These are phyloP conservation scores for Orchestes rusci DNA, from an alignment of 2,888 invertebrate genomes.

Conservation along the genomic window DNA sequence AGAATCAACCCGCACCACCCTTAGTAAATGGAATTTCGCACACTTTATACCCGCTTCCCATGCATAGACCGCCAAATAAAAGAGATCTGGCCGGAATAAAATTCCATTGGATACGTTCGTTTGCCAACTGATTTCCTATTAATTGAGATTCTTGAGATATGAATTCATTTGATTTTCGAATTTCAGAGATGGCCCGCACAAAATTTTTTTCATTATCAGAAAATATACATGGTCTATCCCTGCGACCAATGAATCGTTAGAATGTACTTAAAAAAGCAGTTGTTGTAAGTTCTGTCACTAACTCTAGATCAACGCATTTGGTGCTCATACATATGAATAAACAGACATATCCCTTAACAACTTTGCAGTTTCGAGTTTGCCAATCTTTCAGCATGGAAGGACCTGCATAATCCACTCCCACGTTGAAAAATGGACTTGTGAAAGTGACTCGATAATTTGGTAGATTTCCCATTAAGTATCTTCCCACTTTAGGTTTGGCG, in stretches of 20 bases:
- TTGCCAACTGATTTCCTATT: no score
- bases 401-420: constrained; percentile 30
- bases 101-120: no score
- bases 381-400: no score
- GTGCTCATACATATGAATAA: no score
- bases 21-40: not conserved
- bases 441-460: constrained; percentile 26
- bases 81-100: no score
- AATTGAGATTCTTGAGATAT: no score
- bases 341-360: no score
- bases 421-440: constrained; percentile 30
- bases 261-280: no score
- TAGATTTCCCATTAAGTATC: constrained; percentile 30
- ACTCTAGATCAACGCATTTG: constrained; percentile 29
- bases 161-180: no score
- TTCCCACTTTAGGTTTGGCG: constrained; percentile 21
- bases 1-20: not conserved
- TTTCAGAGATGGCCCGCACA: constrained; percentile 19
- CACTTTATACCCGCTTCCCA: no score
- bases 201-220: constrained; percentile 27
- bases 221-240: constrained; percentile 6
- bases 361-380: no score
- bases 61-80: no score
- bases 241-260: constrained; percentile 4
- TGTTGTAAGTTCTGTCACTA: constrained; percentile 7